phyloP scores from a whole-genome alignment of 2,113 vertebrate species.

The Heterotis niloticus region DNA sequence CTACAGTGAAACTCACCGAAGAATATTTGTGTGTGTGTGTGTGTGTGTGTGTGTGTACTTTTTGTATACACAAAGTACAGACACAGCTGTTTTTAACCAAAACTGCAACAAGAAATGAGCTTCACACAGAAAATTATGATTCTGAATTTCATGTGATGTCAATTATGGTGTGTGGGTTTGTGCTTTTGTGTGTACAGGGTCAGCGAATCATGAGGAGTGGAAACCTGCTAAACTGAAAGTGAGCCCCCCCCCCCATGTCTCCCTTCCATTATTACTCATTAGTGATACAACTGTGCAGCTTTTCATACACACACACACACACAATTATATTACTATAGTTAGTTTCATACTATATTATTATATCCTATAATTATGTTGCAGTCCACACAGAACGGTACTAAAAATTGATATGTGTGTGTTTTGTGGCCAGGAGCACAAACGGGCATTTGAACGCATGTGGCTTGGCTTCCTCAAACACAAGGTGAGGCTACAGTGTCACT shows the following conservation, averaged over 20 bases:
- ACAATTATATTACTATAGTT: no score
- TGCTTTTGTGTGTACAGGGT: background rate
- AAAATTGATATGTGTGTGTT: no score
- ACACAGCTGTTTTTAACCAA: no score
- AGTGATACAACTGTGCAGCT: background rate
- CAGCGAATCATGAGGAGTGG: conserved; percentile 75
- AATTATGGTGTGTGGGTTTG: background rate
- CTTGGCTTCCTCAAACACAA: conserved; percentile 84
- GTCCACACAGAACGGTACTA: no score
- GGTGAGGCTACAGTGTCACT: conserved; percentile 54
- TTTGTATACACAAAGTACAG: no score
- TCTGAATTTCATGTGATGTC: no score
- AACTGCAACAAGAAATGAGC: no score
- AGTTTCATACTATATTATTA: no score
- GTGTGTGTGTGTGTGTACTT: background rate
- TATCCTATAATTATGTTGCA: no score
- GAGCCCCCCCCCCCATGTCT: conserved; percentile 31
- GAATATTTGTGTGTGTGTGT: background rate
- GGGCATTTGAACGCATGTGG: conserved; percentile 84
- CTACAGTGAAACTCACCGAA: background rate
- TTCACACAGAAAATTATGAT: no score
- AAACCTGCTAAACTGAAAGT: conserved; percentile 81
- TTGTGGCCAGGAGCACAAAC: conserved; percentile 77
- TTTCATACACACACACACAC: no score
- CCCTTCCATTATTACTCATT: background rate